Base-by-base conservation (phyloP, 92 coral and sea anemone species). In the Bergia sp. region DNA sequence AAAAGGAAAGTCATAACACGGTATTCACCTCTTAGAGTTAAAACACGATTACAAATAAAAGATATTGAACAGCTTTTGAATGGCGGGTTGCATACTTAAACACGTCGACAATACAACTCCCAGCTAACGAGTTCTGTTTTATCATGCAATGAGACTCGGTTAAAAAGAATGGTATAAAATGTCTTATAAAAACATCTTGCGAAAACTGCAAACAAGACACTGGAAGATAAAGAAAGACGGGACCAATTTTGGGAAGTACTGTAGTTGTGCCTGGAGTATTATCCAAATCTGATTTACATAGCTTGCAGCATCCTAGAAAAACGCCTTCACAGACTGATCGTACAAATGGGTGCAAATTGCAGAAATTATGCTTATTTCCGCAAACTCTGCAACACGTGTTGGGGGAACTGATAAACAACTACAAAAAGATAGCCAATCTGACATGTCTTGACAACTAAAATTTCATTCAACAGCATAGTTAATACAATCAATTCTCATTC, bases 131-230 rank as follows among this genome's bases (percentile, higher is more conserved):
- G 76, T n/a, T 36, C 36, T 74, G 41, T 12, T 64, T 16, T 83
- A 37, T 23, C 18, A 55, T 44, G 73, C 65, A 83, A 82, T 77
- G 40, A 82, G 23, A 65, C 41, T 8, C 57, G 77, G 65, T 66
- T 83, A 83, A 83, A 83, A 83, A 45, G 58, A 13, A 7, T 4
- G 7, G 77, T 83, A 66, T 83, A 66, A 83, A 83, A 83, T 12
- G 57, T n/a, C 29, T 67, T 83, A 83, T 71, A 83, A 83, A 83
- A 83, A 7, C 76, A 21, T 69, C 73, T 10, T 29, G 69, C 42
- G 39, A 16, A 58, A 36, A 16, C 12, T 61, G 78, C 78, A 73
- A 39, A 39, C 45, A 15, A 74, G 44, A 36, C 76, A 7, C 16
- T 8, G 76, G 41, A 12, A 37, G 43, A 80, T 15, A 29, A 57